A percentile compares a stretch with the other conserved stretches of the same genome.
These are phyloP conservation scores for Limosa lapponica DNA, from an alignment of 2,797 vertebrate species.

Conservation along the genomic window DNA sequence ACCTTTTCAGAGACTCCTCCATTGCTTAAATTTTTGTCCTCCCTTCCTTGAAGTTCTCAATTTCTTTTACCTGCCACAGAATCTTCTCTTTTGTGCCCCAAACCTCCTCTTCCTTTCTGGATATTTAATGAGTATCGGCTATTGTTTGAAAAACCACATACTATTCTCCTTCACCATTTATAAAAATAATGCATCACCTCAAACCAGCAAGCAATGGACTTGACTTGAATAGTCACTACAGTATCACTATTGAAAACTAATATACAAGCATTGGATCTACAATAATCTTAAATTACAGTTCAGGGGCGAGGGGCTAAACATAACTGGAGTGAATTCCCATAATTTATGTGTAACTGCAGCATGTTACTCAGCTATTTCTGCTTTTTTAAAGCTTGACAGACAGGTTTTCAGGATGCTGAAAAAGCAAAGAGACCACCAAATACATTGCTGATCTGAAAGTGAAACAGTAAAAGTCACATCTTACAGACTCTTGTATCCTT, in stretches of 20 bases:
- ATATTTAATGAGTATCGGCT: background rate
- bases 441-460: background rate
- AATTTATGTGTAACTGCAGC: background rate
- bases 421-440: background rate
- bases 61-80: background rate
- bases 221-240: background rate
- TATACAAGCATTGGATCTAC: background rate
- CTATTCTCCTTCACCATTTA: background rate
- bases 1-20: background rate
- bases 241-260: background rate
- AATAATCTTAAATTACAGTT: background rate
- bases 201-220: background rate
- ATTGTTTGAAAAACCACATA: background rate
- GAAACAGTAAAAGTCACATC: background rate
- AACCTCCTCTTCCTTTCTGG: background rate
- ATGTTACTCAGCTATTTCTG: background rate
- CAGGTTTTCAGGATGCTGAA: background rate
- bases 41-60: background rate
- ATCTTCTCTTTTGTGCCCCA: background rate
- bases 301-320: background rate
- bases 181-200: background rate
- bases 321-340: background rate
- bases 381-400: background rate
- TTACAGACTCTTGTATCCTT: background rate
- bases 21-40: background rate